Evolutionary conservation across 2,888 invertebrate species (phyloP), one percentile per base, ranked within the genome.

Genomic region (Philaethria dido): DNA sequence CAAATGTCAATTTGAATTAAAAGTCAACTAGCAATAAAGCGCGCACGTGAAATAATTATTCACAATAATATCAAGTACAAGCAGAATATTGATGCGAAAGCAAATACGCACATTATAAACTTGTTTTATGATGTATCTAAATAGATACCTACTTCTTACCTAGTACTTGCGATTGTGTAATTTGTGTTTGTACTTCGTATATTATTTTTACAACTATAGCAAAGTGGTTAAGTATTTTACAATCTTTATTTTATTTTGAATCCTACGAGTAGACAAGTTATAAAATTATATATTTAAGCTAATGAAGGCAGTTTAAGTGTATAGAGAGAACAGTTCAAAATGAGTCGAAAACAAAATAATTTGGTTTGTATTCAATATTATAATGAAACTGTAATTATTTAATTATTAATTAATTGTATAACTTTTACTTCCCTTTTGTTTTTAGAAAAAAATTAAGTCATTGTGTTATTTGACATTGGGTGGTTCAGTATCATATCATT

Each of bases 381-480:
- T 20, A 50, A 1, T 62, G 2, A 59, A 3, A 20, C 14, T n/a
- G n/a, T 52, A 22, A 13, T n/a, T 13, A 16, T 47, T 14, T 14
- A 9, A n/a, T 2, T 20, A 11, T 22, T 4, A 39, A 29, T 39
- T 44, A n/a, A 48, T 50, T 42, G 29, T 57, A 36, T 44, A 45
- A 45, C 22, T 20, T 63, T 3, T 18, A 9, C 13, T 47, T 14
- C 13, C 9, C 20, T 20, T 20, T 59, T 45, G 52, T 59, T 93
- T 93, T 52, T 85, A 95, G 95, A 92, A 93, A 77, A 96, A 96
- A 90, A 73, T 97, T 0, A 95, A 94, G 79, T 96, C 96, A 0
- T 80, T 96, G 42, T 85, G 95, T 25, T 88, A 93, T 66, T 87
- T 97, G 3, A 94, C 95, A n/a, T 72, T 93, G 33, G 94, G 96